Conservation (phyloP, 2,888 invertebrate species). For the Drosophila anomelani region DNA sequence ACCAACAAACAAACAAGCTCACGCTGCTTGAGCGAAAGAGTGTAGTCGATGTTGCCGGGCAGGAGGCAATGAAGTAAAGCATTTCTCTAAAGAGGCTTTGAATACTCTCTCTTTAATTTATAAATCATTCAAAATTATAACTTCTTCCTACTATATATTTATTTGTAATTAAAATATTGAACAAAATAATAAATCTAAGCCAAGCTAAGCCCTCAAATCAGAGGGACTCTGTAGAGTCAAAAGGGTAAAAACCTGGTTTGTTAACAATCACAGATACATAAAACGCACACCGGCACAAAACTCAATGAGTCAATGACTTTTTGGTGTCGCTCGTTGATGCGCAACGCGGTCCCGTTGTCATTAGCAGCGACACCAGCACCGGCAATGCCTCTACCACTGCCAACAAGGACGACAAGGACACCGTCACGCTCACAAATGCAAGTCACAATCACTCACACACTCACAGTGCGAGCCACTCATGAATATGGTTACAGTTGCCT, state of each 20-base stretch:
- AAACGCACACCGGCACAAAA: constrained; percentile 47
- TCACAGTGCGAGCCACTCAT: constrained; percentile 25
- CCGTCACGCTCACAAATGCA: constrained; percentile 57
- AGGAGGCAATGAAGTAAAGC: not conserved
- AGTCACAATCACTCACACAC: constrained; percentile 36
- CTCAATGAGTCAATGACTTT: constrained; percentile 78
- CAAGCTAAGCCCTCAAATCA: too few relatives aligned
- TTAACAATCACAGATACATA: constrained; percentile 11
- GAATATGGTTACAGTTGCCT: constrained; percentile 50
- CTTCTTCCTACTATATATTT: too few relatives aligned
- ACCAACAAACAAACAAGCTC: constrained; percentile 68
- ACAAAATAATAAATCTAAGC: not conserved
- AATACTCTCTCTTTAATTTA: not conserved
- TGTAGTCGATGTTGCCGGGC: constrained; percentile 31
- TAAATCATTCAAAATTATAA: not conserved
- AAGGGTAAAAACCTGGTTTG: constrained; percentile 15
- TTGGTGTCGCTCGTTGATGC: constrained; percentile 77
- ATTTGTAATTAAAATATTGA: not conserved
- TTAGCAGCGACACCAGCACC: constrained; percentile 66
- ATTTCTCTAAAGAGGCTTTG: not conserved
- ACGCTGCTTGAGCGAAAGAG: constrained; percentile 65
- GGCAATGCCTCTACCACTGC: constrained; percentile 6
- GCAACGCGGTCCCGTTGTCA: constrained; percentile 75
- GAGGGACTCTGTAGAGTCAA: not conserved
- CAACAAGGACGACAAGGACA: constrained; percentile 44